These are phyloP conservation scores for Cheilosia grossa DNA, from an alignment of 2,888 invertebrate genomes.

Conservation along the genomic window DNA sequence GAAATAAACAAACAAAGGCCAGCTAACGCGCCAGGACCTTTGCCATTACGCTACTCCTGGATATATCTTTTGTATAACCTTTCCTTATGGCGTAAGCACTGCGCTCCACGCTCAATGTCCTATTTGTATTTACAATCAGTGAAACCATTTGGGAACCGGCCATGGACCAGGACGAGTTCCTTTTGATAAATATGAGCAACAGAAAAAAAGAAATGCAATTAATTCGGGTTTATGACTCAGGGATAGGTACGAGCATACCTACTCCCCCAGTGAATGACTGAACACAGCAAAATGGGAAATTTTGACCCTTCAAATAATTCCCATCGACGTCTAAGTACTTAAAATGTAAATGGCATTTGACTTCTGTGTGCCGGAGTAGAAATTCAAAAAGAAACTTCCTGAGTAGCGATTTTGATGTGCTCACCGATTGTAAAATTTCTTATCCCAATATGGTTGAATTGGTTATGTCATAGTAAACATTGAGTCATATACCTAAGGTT, in stretches of 20 bases:
- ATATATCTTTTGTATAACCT: constrained; percentile 54
- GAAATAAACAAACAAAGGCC: constrained; percentile 61
- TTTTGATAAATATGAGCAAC: not conserved
- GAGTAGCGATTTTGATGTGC: too few relatives aligned
- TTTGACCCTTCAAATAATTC: constrained; percentile 2
- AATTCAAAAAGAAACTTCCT: too few relatives aligned
- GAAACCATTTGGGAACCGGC: constrained; percentile 6
- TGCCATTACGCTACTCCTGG: constrained; percentile 18
- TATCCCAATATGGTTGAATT: too few relatives aligned
- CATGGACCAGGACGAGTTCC: not conserved
- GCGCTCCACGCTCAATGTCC: constrained; percentile 51
- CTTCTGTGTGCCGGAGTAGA: too few relatives aligned
- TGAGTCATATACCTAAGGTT: too few relatives aligned
- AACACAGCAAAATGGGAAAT: not conserved
- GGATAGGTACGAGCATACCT: not conserved
- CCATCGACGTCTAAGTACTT: constrained; percentile 12
- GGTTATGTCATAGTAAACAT: too few relatives aligned
- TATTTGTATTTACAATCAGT: constrained; percentile 51
- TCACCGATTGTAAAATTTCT: too few relatives aligned
- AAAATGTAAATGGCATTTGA: constrained; percentile 20
- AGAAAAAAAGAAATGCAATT: constrained; percentile 20
- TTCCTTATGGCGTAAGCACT: constrained; percentile 31
- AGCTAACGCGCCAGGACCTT: not conserved
- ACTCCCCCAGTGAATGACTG: constrained; percentile 6
- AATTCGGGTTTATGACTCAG: constrained; percentile 36